phyloP scores from a whole-genome alignment of 2,797 vertebrate species.

The Acipenser oxyrinchus region DNA sequence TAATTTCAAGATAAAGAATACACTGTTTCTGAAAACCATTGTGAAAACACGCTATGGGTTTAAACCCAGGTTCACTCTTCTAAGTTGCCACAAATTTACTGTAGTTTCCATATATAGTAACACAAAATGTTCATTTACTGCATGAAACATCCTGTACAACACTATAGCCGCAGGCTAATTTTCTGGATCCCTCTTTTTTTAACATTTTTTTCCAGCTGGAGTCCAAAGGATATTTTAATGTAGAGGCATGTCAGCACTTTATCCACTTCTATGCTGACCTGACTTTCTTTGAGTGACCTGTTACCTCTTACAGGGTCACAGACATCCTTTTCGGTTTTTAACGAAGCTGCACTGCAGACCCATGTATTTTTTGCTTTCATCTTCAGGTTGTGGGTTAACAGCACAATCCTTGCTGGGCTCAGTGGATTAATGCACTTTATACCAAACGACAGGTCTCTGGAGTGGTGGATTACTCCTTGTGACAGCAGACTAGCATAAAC shows the following conservation, averaged over 20 bases:
- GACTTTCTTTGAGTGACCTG: slow-evolving; percentile 48
- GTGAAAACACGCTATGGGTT: too few relatives aligned
- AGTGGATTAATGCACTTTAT: slow-evolving; percentile 16
- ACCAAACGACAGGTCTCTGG: neutral
- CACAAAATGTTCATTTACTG: too few relatives aligned
- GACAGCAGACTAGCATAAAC: neutral
- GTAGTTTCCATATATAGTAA: too few relatives aligned
- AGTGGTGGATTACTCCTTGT: neutral
- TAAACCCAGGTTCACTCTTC: too few relatives aligned
- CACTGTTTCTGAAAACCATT: too few relatives aligned
- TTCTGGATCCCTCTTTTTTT: neutral
- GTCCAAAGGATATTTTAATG: too few relatives aligned
- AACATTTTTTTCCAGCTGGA: slow-evolving; percentile 32
- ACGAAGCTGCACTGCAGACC: slow-evolving; percentile 23
- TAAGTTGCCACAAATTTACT: too few relatives aligned
- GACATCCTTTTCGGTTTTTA: slow-evolving; percentile 32
- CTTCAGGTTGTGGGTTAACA: slow-evolving; percentile 23
- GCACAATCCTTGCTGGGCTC: slow-evolving; percentile 43
- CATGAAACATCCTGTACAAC: too few relatives aligned
- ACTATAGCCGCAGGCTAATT: neutral
- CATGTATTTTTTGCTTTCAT: slow-evolving; percentile 2
- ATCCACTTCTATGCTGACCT: slow-evolving; percentile 28
- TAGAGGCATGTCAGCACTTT: slow-evolving; percentile 12
- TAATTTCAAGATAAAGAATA: too few relatives aligned
- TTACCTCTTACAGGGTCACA: slow-evolving; percentile 50